Evolutionary conservation across 2,797 vertebrate species (phyloP).

Genomic region (Brachyalestes nurse): DNA sequence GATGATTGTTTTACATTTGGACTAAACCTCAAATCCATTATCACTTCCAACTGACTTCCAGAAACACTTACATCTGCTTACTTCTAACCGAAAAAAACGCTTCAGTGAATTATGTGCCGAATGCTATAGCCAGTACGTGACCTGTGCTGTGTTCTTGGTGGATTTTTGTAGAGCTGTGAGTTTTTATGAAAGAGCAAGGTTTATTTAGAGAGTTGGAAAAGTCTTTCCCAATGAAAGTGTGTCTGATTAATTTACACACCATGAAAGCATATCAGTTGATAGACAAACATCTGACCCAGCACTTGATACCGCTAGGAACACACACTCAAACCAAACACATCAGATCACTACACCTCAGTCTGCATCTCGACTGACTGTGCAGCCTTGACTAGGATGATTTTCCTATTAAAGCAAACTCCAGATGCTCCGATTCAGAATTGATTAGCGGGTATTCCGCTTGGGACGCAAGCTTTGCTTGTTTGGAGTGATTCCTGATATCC

Average conservation of each 20-base stretch:
- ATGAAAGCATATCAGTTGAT: constrained; percentile 16
- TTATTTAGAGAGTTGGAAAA: neutral
- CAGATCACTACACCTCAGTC: neutral
- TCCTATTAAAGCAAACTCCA: constrained; percentile 65
- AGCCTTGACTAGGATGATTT: constrained; percentile 31
- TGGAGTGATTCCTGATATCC: constrained; percentile 76
- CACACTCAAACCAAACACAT: constrained; percentile 37
- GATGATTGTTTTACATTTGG: constrained; percentile 4
- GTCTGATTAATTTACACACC: constrained; percentile 5
- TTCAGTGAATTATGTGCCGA: neutral
- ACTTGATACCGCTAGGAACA: constrained; percentile 51
- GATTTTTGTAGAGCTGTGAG: neutral
- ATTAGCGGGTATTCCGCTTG: constrained; percentile 67
- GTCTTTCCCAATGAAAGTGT: constrained; percentile 11
- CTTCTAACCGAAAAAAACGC: neutral
- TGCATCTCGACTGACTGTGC: neutral
- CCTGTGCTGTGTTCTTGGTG: neutral
- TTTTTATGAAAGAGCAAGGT: neutral
- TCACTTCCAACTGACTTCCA: neutral
- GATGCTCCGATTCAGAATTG: constrained; percentile 50
- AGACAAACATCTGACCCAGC: constrained; percentile 20
- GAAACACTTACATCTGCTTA: neutral
- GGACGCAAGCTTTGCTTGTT: constrained; percentile 71
- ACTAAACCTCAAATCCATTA: neutral
- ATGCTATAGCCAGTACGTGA: neutral